phyloP scores from a whole-genome alignment of 1,140 invertebrate genomes.

The Acromyrmex echinatior region DNA sequence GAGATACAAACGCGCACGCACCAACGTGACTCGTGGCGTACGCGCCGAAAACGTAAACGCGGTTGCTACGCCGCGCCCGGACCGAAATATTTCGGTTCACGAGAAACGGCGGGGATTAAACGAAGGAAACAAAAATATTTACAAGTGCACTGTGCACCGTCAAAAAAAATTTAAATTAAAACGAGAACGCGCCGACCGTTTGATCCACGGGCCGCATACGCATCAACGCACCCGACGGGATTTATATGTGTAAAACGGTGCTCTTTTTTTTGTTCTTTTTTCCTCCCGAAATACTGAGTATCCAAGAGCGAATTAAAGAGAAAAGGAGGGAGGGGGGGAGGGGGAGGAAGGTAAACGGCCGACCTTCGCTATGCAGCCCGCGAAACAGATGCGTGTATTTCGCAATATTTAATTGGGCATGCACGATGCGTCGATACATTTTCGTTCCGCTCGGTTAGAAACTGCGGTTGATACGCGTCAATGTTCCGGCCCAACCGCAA shows the following conservation, averaged over 20 bases:
- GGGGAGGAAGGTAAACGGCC: conserved; percentile 4
- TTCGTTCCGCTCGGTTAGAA: conserved; percentile 74
- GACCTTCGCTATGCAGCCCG: conserved; percentile 22
- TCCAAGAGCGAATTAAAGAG: conserved; percentile 12
- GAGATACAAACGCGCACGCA: not conserved
- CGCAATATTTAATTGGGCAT: conserved; percentile 72
- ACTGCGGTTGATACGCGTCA: conserved; percentile 66
- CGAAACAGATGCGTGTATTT: not conserved
- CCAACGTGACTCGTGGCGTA: not conserved
- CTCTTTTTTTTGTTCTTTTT: not conserved
- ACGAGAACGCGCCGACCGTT: conserved; percentile 27
- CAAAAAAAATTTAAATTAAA: conserved; percentile 55
- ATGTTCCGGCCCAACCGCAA: conserved; percentile 66
- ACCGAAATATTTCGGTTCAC: conserved; percentile 35
- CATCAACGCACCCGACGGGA: conserved; percentile 29
- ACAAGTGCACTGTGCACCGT: conserved; percentile 18
- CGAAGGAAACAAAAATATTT: conserved; percentile 47
- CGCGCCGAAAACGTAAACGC: conserved; percentile 1
- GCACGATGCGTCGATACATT: conserved; percentile 63
- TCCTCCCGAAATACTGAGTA: not conserved
- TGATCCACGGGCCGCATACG: not conserved
- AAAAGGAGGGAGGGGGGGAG: not conserved
- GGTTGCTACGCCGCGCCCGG: not conserved
- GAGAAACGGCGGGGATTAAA: conserved; percentile 31
- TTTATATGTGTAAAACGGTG: conserved; percentile 59